phyloP scores from a whole-genome alignment of 2,113 vertebrate species.

The Diadophis punctatus region DNA sequence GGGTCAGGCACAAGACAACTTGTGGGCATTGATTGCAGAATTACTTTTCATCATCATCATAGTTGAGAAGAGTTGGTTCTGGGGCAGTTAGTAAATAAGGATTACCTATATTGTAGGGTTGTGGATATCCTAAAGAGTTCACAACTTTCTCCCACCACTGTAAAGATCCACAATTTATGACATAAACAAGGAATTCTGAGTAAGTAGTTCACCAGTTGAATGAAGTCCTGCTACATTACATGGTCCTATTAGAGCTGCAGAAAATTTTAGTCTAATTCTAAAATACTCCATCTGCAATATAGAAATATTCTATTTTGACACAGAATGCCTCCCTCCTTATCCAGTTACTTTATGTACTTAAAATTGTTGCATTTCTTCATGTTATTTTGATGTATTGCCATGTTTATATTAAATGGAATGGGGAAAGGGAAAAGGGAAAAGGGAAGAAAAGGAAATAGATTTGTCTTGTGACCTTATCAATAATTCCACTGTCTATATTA shows the following conservation, averaged over 20 bases:
- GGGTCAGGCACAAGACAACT: neutral
- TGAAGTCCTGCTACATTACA: neutral
- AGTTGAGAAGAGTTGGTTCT: neutral
- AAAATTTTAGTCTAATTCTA: neutral
- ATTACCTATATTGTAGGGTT: neutral
- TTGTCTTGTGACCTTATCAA: neutral
- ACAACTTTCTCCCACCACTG: neutral
- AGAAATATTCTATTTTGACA: neutral
- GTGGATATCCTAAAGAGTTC: neutral
- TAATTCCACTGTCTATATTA: neutral
- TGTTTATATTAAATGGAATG: neutral
- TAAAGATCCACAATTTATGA: neutral
- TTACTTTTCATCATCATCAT: neutral
- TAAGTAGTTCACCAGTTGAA: neutral
- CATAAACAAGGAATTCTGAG: neutral
- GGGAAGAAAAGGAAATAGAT: neutral
- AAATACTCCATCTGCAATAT: neutral
- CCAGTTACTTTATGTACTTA: neutral
- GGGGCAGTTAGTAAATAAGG: neutral
- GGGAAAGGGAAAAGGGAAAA: neutral
- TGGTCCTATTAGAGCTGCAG: neutral
- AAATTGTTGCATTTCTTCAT: neutral
- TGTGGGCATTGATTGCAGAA: neutral
- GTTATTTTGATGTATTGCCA: neutral
- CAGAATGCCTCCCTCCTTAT: neutral